Evolutionary conservation across 1,140 invertebrate species (phyloP).

Genomic region (Campoletis sonorensis): DNA sequence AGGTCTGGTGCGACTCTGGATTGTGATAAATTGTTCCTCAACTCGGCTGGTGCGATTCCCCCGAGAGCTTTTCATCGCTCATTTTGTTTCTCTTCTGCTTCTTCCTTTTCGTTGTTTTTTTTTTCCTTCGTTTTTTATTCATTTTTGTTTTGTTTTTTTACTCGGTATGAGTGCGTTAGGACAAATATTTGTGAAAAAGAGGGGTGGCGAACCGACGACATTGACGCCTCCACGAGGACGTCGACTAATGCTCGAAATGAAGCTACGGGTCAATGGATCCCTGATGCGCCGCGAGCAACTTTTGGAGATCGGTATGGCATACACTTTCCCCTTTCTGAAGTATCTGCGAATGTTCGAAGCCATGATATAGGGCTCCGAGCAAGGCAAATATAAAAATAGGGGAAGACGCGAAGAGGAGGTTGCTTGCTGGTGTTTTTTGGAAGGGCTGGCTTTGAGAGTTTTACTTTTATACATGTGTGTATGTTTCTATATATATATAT

Average conservation of each 20-base stretch:
- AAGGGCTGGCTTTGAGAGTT: slow-evolving; percentile 4
- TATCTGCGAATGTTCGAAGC: neutral
- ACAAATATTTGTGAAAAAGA: slow-evolving; percentile 35
- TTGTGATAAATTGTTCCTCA: slow-evolving; percentile 47
- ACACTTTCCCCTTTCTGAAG: slow-evolving; percentile 14
- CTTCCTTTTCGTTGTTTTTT: neutral
- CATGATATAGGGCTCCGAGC: neutral
- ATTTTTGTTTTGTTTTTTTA: neutral
- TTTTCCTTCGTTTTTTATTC: neutral
- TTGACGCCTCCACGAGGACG: slow-evolving; percentile 7
- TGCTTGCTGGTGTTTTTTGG: slow-evolving; percentile 37
- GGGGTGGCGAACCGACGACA: neutral
- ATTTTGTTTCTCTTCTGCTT: slow-evolving; percentile 13
- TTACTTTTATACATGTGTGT: neutral
- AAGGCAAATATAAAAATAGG: neutral
- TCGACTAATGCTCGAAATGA: neutral
- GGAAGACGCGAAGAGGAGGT: slow-evolving; percentile 5
- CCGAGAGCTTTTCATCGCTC: slow-evolving; percentile 37
- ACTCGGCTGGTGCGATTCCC: slow-evolving; percentile 29
- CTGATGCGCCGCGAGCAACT: slow-evolving; percentile 28
- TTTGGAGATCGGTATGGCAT: slow-evolving; percentile 48
- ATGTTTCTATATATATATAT: neutral
- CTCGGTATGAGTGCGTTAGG: neutral
- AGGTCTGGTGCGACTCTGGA: slow-evolving; percentile 19
- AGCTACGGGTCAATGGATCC: slow-evolving; percentile 20